Base-by-base conservation (phyloP, 2,113 vertebrate species). In the Erpornis zantholeuca region DNA sequence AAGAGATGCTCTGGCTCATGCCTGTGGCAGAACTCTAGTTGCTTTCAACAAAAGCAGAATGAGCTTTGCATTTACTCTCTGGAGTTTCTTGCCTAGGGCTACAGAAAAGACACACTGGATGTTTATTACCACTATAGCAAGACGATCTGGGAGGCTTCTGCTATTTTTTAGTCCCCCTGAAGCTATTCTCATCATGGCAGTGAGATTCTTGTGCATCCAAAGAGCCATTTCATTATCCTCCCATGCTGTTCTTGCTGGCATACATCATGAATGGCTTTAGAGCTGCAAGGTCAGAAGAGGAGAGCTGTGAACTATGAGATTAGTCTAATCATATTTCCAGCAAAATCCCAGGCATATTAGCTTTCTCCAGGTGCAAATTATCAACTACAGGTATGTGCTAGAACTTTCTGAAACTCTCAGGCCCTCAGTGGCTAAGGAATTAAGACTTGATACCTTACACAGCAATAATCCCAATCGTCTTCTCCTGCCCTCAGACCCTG, bases 401-500 rank as follows among this genome's bases (percentile, higher is more conserved):
- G 52, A 73, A 38, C 27, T 35, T 88, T 29, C 42, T 54, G 52
- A 81, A 82, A 60, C 24, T 29, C 14, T 52, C 57, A 18, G 24
- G 15, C 66, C 17, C 53, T 38, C 33, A 8, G 33, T 25, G 21
- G 19, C 60, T 76, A 28, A 72, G 63, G 73, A 86, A 36, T 47
- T 68, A 47, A 49, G 60, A 33, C 23, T 22, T 27, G 52, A 47
- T 59, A 36, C 49, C 10, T 61, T 11, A 21, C 12, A 53, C 33
- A 52, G 10, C 38, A 52, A 6, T 7, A 38, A 52, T 27, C 57
- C 15, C 0, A 1, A 15, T 3, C 42, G 57, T 10, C 31, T 12
- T 42, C n/a, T 70, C 28, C 36, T 22, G 11, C 40, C 63, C 70
- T 36, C 0, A 0, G 21, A 29, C 3, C 1, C 16, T 17, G 0